Evolutionary conservation across 23 tunicate genomes (phyloP).

Genomic region (Trididemnum nubilum): DNA sequence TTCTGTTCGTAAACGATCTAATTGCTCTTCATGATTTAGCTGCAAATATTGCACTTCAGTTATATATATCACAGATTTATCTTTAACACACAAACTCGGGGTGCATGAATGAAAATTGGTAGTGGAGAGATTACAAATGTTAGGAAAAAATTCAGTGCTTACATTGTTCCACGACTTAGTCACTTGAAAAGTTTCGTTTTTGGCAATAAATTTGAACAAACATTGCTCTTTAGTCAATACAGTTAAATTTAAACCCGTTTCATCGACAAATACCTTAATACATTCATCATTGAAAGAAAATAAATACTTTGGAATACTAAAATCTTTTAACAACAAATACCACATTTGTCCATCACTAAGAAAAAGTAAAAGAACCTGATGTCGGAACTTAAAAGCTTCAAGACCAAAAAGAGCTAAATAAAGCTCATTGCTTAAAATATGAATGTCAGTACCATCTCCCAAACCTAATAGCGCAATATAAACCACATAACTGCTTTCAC

Average conservation of each 20-base stretch:
- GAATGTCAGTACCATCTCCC: not conserved
- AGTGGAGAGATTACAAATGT: not conserved
- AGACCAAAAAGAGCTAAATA: slow-evolving; percentile 18
- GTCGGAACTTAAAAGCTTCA: not conserved
- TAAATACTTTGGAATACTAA: not conserved
- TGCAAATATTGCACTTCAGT: no score
- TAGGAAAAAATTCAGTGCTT: not conserved
- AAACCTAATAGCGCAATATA: not conserved
- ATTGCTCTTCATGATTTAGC: no score
- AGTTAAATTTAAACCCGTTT: not conserved
- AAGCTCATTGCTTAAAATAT: not conserved
- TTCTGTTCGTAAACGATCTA: no score
- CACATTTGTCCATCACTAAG: slow-evolving; percentile 7
- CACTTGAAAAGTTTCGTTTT: not conserved
- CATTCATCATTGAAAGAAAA: slow-evolving; percentile 1
- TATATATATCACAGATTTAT: no score
- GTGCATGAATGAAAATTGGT: not conserved
- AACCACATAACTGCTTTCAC: not conserved
- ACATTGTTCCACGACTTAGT: not conserved
- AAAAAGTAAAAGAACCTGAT: not conserved
- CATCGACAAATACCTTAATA: no score
- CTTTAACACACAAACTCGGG: no score
- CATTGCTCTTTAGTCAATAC: not conserved
- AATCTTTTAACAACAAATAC: not conserved
- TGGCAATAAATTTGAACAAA: not conserved